These are phyloP conservation scores for Entomyzon cyanotis DNA, from an alignment of 2,113 vertebrate genomes.

Conservation along the genomic window DNA sequence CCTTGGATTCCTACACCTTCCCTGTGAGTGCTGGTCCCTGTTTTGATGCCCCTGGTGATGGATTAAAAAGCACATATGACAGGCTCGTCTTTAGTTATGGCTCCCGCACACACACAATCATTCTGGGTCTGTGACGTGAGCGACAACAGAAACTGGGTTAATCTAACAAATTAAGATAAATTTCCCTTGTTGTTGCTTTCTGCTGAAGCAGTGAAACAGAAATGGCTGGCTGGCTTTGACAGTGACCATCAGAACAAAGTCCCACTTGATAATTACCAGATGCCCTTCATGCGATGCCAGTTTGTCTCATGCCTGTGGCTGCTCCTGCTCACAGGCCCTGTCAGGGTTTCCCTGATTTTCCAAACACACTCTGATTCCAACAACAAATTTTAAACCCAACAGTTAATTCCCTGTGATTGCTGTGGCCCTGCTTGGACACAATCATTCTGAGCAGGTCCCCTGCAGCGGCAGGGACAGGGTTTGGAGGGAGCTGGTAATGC, in stretches of 20 bases:
- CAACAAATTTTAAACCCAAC: neutral
- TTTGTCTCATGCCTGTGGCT: neutral
- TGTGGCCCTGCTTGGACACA: neutral
- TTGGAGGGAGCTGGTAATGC: neutral
- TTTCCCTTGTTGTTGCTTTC: conserved; percentile 36
- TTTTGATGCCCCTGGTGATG: neutral
- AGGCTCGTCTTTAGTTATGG: neutral
- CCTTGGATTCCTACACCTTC: neutral
- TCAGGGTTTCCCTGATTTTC: neutral
- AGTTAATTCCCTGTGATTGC: neutral
- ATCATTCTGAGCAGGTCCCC: neutral
- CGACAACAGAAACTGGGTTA: conserved; percentile 36
- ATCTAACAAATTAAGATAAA: conserved; percentile 14
- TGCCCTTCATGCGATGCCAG: neutral
- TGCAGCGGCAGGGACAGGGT: neutral
- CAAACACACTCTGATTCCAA: neutral
- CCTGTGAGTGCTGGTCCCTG: neutral
- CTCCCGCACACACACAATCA: conserved; percentile 47
- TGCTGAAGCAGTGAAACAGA: conserved; percentile 12
- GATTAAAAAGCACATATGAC: neutral
- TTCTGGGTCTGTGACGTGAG: neutral
- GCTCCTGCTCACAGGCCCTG: neutral
- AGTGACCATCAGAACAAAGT: conserved; percentile 25
- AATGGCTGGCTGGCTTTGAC: conserved; percentile 26
- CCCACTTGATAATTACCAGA: conserved; percentile 10